phyloP scores from a whole-genome alignment of 30 jellyfish, hydroid and myxozoan species.

The Cassiopea xamachana region DNA sequence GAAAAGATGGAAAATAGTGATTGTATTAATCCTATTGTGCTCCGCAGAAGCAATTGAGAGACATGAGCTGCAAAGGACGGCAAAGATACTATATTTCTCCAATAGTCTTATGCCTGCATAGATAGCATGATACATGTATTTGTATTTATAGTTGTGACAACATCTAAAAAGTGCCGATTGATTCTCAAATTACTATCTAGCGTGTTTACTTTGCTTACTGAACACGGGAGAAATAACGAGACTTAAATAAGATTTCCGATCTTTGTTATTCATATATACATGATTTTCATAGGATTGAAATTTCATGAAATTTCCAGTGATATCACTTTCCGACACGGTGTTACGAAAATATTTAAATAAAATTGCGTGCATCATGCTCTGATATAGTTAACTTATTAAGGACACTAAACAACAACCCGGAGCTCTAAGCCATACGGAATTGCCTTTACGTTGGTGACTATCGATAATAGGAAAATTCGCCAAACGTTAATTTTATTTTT shows the following conservation, averaged over 20 bases:
- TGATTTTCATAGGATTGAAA: slow-evolving; percentile 30
- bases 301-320: slow-evolving; percentile 33
- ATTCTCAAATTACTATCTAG: not conserved
- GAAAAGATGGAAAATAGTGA: too few species aligned
- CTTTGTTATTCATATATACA: not conserved
- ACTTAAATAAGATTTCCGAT: slow-evolving; percentile 33
- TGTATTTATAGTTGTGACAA: not conserved
- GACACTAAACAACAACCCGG: not conserved
- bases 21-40: too few species aligned
- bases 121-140: not conserved
- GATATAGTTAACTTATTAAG: not conserved
- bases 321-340: slow-evolving; percentile 39
- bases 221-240: not conserved
- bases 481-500: slow-evolving; percentile 55
- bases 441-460: not conserved
- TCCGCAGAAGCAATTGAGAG: too few species aligned
- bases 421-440: slow-evolving; percentile 6
- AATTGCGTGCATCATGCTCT: not conserved
- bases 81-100: too few species aligned
- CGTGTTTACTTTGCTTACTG: not conserved
- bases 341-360: not conserved
- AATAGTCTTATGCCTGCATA: not conserved
- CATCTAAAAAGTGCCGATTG: slow-evolving; percentile 10
- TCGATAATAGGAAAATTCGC: slow-evolving; percentile 13
- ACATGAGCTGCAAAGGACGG: too few species aligned